Conservation (phyloP, 2,113 vertebrate species). For the Heterochromis multidens region DNA sequence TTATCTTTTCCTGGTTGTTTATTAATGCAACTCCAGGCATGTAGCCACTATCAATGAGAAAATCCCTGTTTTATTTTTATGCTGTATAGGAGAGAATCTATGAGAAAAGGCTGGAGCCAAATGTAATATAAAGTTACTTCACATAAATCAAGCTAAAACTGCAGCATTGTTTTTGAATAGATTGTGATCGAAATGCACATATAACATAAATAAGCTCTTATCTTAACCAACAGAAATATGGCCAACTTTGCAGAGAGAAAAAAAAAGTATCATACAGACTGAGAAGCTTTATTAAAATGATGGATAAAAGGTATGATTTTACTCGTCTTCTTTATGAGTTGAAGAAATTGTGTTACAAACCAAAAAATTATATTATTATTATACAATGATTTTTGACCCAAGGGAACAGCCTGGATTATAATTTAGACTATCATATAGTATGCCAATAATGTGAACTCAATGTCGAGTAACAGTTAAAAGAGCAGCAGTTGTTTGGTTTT, state of each 20-base stretch:
- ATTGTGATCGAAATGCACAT: constrained; percentile 26
- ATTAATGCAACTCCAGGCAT: constrained; percentile 72
- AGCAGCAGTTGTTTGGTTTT: not conserved
- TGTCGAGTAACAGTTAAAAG: not conserved
- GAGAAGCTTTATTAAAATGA: not conserved
- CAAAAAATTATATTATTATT: not conserved
- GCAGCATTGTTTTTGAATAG: not conserved
- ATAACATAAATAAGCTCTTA: constrained; percentile 14
- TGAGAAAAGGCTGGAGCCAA: not conserved
- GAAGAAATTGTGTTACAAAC: not conserved
- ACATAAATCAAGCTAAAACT: not conserved
- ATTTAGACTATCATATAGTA: not conserved
- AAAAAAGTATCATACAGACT: not conserved
- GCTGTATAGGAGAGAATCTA: constrained; percentile 15
- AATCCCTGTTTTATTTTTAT: constrained; percentile 49
- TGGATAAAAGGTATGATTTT: not conserved
- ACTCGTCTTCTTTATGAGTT: not conserved
- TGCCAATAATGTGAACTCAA: constrained; percentile 24
- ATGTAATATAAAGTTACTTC: constrained; percentile 13
- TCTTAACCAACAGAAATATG: not conserved
- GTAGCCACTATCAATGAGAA: constrained; percentile 56
- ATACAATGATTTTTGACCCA: not conserved
- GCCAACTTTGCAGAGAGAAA: not conserved
- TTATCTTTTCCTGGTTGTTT: constrained; percentile 76
- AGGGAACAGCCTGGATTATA: not conserved